Evolutionary conservation across 64 coral and sea anemone genomes (phyloP).

Genomic region (Exaiptasia diaphana): DNA sequence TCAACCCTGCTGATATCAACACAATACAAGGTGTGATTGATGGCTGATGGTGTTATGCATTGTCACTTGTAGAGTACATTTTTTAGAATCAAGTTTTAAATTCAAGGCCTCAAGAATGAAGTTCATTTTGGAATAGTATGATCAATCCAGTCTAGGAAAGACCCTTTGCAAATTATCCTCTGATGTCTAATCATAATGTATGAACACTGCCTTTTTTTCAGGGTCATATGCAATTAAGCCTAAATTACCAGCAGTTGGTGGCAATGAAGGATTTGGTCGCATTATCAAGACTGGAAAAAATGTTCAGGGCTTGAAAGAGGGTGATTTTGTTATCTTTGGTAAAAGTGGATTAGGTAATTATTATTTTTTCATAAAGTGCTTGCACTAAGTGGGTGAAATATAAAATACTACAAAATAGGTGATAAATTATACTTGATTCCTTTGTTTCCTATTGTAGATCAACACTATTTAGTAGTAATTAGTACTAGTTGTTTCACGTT

Average conservation of each 20-base stretch:
- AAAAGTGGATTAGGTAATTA: conserved; percentile 49
- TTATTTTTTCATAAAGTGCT: neutral
- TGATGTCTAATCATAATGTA: too few species aligned
- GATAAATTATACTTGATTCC: neutral
- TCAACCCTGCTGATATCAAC: conserved; percentile 94
- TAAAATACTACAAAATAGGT: neutral
- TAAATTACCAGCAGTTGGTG: conserved; percentile 81
- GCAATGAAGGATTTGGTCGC: conserved; percentile 80
- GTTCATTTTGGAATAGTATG: too few species aligned
- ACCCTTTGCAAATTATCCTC: too few species aligned
- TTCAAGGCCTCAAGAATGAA: too few species aligned
- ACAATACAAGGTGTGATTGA: conserved; percentile 76
- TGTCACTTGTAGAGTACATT: neutral
- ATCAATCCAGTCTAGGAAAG: too few species aligned
- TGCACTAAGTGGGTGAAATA: neutral
- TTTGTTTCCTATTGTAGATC: too few species aligned
- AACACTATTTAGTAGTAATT: too few species aligned
- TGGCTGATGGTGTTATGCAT: too few species aligned
- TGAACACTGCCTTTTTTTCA: too few species aligned
- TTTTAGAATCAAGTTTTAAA: too few species aligned
- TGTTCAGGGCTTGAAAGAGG: conserved; percentile 54
- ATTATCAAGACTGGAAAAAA: conserved; percentile 67
- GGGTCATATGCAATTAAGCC: conserved; percentile 86
- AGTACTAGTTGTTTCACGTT: too few species aligned
- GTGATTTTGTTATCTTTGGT: conserved; percentile 76